Evolutionary conservation across 2,888 invertebrate genomes (phyloP), one percentile per base, ranked within the genome.

Genomic region (Phalera bucephala): DNA sequence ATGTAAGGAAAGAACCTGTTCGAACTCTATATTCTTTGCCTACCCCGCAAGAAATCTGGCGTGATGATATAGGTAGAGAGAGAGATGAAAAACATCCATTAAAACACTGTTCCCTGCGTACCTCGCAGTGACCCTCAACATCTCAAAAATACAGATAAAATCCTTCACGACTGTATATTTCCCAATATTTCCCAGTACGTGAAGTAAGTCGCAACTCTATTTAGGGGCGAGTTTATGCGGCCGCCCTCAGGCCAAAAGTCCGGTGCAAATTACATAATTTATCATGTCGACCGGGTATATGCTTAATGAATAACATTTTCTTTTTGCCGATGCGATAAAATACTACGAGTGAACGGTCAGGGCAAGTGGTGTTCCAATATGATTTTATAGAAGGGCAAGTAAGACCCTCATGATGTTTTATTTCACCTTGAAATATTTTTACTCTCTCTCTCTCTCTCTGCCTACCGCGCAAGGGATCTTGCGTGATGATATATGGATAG

Each of bases 231-330:
- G 43, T 56, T 54, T 55, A 45, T 54, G 56, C 36, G 45, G 42
- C 25, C 33, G 40, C 52, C 39, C 23, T n/a, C 17, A 35, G 32
- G 36, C 30, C 55, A 58, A 48, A 52, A 66, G 64, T 64, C 56
- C 60, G 61, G 68, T 69, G 69, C 70, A 78, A 79, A 80, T 80
- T 75, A 74, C 69, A 66, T 74, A 72, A 80, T 79, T 79, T 80
- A 80, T 80, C 79, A 77, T 67, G 66, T 65, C 64, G 65, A 64
- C 64, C 60, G 57, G 56, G 56, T 60, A 63, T 66, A 62, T 65
- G 68, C 58, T 60, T 59, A 60, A 57, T 67, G 68, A 69, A 64
- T 62, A 71, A 62, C 59, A 64, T 66, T 71, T 73, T 61, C 57
- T 54, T 61, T 55, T 45, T 45, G 42, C 42, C 46, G 33, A 42